Conservation (phyloP, 2,113 vertebrate genomes). For the Phaethornis superciliosus region DNA sequence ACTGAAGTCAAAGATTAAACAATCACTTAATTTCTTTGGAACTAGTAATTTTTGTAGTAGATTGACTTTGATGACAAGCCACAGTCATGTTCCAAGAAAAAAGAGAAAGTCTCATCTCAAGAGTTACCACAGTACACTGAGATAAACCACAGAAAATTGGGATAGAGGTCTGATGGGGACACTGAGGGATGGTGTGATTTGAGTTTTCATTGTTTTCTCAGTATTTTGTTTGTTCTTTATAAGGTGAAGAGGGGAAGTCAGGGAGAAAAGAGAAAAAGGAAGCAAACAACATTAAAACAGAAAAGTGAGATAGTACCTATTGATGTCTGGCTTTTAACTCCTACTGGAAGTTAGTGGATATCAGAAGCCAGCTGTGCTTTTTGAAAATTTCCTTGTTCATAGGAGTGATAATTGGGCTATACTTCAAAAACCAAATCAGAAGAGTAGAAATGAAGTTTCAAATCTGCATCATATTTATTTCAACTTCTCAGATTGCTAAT, state of each 20-base stretch:
- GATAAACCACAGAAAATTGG: not conserved
- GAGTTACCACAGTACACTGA: not conserved
- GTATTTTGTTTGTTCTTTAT: not conserved
- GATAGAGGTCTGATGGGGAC: not conserved
- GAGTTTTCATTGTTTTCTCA: not conserved
- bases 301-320: not conserved
- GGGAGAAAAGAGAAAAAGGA: not conserved
- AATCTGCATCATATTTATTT: not conserved
- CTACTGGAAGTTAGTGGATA: not conserved
- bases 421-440: not conserved
- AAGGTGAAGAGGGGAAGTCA: not conserved
- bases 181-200: not conserved
- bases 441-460: not conserved
- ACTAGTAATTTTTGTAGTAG: not conserved
- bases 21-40: not conserved
- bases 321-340: slow-evolving; percentile 11
- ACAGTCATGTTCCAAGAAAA: not conserved
- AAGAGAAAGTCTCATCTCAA: not conserved
- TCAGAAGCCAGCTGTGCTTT: slow-evolving; percentile 10
- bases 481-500: not conserved
- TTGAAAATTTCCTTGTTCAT: slow-evolving; percentile 17
- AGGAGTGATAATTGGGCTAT: slow-evolving; percentile 36
- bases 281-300: not conserved
- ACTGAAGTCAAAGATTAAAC: not conserved
- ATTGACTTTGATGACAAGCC: not conserved